A percentile compares a stretch with the other conserved stretches of the same genome.
Conservation (phyloP, 2,888 invertebrate genomes). For the Chouioia cunea region DNA sequence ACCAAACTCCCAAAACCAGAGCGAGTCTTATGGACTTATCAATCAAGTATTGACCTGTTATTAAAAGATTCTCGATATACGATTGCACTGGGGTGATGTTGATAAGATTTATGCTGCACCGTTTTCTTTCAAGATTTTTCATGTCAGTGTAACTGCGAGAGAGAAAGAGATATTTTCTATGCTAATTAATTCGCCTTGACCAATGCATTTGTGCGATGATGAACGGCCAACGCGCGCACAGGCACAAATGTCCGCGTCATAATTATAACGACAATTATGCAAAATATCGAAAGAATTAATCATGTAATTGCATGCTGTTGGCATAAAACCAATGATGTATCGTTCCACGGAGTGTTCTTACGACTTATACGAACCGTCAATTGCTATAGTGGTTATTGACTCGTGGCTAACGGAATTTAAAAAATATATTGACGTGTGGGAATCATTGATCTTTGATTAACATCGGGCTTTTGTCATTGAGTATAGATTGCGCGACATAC, state of each 20-base stretch:
- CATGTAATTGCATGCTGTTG: conserved; percentile 30
- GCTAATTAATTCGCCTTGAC: conserved; percentile 35
- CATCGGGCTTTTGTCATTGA: conserved; percentile 1
- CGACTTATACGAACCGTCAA: too few relatives aligned
- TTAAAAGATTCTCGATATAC: conserved; percentile 65
- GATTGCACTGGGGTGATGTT: conserved; percentile 60
- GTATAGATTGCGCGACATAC: not conserved
- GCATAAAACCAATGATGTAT: too few relatives aligned
- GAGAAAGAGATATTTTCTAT: not conserved
- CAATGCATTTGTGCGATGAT: not conserved
- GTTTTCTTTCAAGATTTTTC: conserved; percentile 12
- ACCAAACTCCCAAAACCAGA: conserved; percentile 50
- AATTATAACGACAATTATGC: conserved; percentile 44
- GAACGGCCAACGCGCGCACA: conserved; percentile 29
- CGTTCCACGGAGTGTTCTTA: too few relatives aligned
- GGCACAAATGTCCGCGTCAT: conserved; percentile 41
- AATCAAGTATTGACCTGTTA: conserved; percentile 68
- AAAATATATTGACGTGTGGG: conserved; percentile 13
- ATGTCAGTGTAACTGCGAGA: not conserved
- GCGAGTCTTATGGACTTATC: conserved; percentile 67
- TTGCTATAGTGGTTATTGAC: conserved; percentile 14
- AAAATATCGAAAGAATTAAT: conserved; percentile 42
- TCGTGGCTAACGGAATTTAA: not conserved
- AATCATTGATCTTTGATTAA: conserved; percentile 21
- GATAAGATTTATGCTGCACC: conserved; percentile 60